A percentile compares a stretch with the other conserved stretches of the same genome.
Evolutionary conservation across 92 coral and sea anemone genomes (phyloP).

Genomic region (Muricea muricata): DNA sequence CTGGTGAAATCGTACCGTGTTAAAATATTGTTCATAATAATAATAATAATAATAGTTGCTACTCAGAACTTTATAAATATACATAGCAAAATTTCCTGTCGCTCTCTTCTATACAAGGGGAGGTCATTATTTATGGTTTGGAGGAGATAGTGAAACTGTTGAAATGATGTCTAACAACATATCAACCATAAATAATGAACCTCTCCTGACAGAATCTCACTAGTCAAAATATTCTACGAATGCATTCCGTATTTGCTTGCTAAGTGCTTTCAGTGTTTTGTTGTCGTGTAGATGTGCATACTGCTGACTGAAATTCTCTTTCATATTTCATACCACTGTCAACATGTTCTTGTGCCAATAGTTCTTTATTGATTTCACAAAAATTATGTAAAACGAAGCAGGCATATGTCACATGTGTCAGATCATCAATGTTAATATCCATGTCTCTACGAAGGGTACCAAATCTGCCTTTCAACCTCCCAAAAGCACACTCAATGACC

Average conservation of each 20-base stretch:
- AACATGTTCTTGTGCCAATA: not conserved
- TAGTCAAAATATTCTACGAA: not conserved
- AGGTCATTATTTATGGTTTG: no score
- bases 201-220: no score
- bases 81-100: no score
- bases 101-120: no score
- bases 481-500: conserved; percentile 68
- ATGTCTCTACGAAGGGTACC: conserved; percentile 64
- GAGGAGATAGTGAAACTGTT: no score
- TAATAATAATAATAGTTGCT: no score
- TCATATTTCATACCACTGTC: not conserved
- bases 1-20: no score
- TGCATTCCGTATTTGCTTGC: not conserved
- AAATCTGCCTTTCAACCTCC: conserved; percentile 72
- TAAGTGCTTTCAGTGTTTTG: conserved; percentile 3
- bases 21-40: no score
- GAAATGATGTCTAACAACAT: no score
- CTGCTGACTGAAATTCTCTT: conserved; percentile 40
- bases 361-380: not conserved
- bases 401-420: conserved; percentile 5
- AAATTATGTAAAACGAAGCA: no score
- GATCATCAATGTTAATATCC: conserved; percentile 60
- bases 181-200: no score
- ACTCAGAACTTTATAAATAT: no score
- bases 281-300: conserved; percentile 13